A percentile compares a stretch with the other conserved stretches of the same genome.
phyloP scores from a whole-genome alignment of 2,113 vertebrate genomes.

The Butastur rufipennis region DNA sequence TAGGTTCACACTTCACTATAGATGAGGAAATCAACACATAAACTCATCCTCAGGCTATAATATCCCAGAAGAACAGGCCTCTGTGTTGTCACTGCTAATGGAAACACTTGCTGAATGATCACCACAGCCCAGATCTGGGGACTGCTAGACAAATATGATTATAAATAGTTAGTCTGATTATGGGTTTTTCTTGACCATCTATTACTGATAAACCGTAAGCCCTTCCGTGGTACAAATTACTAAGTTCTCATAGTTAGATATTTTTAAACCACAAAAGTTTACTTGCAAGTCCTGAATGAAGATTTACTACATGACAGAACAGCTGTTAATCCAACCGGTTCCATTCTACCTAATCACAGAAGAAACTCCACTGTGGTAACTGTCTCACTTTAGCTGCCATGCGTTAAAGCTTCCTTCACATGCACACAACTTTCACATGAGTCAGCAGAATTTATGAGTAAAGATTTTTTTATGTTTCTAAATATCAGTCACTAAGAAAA shows the following conservation, averaged over 20 bases:
- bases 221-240: not conserved
- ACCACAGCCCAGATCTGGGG: not conserved
- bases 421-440: fast-evolving
- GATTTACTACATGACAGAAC: not conserved
- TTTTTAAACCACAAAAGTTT: not conserved
- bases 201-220: not conserved
- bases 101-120: not conserved
- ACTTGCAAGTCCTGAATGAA: not conserved
- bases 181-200: not conserved
- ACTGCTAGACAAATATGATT: not conserved
- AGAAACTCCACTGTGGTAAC: not conserved
- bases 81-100: not conserved
- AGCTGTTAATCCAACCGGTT: not conserved
- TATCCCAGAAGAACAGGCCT: not conserved
- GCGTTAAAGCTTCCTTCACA: not conserved
- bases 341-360: not conserved
- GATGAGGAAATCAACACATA: not conserved
- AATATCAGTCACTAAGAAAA: not conserved
- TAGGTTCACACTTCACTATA: not conserved
- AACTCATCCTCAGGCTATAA: not conserved
- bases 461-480: not conserved
- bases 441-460: not conserved
- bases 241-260: not conserved
- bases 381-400: not conserved
- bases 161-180: not conserved